Evolutionary conservation across 2,113 vertebrate genomes (phyloP), one percentile per base, ranked within the genome.

Genomic region (Nymphicus hollandicus): DNA sequence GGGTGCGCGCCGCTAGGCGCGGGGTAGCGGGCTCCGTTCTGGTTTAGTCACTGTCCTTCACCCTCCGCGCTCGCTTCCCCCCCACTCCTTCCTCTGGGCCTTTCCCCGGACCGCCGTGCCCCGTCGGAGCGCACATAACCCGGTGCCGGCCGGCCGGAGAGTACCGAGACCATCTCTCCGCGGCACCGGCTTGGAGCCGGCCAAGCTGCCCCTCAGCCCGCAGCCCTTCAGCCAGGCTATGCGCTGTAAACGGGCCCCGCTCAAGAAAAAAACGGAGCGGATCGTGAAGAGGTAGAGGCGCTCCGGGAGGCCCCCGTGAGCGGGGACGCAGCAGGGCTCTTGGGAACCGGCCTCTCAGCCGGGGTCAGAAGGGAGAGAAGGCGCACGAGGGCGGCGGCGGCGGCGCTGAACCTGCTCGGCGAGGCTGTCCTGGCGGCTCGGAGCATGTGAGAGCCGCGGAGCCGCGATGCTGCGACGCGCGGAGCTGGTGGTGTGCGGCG

Each of bases 281-380:
- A 97, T 98, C 91, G 98, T 99, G 86, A 98, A 99, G 96, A 99
- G 98, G 98, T 99, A 99, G 98, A 98, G 97, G 78, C 79, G 52
- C n/a, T 50, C 55, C 56, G 17, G 37, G 39, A 80, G n/a, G 89
- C 80, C 89, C 90, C 86, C 33, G 71, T 7, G 7, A 64, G 35
- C 31, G 88, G 71, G 79, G 60, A 80, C 46, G 28, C 68, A 37
- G 80, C 37, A 86, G 81, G 83, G 85, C 81, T 72, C 58, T 65
- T 41, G 37, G 35, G 35, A 44, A 89, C 52, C 63, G 61, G 28
- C 52, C 35, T 56, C 39, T 60, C 47, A n/a, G 81, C 64, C 47
- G 77, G 7, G 65, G 31, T 37, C 33, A 20, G 27, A 27, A 41
- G 24, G 10, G 23, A 46, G 17, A 15, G 37, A 56, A 72, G 76